A percentile compares a stretch with the other conserved stretches of the same genome.
Conservation (phyloP, 2,797 vertebrate genomes). For the Melanotaenia parkinsoni region DNA sequence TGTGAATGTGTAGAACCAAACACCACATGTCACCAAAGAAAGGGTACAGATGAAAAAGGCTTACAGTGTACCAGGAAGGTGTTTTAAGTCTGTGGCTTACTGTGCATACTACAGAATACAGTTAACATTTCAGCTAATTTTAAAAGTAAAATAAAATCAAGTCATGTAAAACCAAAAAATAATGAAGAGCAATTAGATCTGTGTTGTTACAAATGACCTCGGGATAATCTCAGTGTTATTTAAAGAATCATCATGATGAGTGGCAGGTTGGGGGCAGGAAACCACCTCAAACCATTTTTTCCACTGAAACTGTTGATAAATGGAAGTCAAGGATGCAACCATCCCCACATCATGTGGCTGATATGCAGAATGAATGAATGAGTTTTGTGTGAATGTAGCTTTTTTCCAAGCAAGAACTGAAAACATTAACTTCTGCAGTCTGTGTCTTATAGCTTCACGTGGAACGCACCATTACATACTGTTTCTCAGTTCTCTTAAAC, state of each 20-base stretch:
- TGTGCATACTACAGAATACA: too few relatives aligned
- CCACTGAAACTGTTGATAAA: background rate
- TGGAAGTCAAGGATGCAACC: background rate
- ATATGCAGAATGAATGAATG: background rate
- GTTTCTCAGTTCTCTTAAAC: background rate
- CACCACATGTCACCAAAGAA: too few relatives aligned
- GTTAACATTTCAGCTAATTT: background rate
- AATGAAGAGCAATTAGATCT: slow-evolving; percentile 20
- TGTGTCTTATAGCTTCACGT: slow-evolving; percentile 44
- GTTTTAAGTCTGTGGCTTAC: too few relatives aligned
- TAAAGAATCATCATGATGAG: slow-evolving; percentile 45
- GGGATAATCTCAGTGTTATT: slow-evolving; percentile 40
- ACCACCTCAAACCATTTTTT: slow-evolving; percentile 5
- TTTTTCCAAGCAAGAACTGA: slow-evolving; percentile 34
- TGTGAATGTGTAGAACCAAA: too few relatives aligned
- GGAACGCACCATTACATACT: slow-evolving; percentile 25
- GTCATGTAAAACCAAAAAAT: background rate
- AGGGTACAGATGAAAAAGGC: too few relatives aligned
- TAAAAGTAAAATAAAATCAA: background rate
- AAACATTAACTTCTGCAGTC: slow-evolving; percentile 45
- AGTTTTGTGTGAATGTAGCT: slow-evolving; percentile 13
- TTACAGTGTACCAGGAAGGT: too few relatives aligned
- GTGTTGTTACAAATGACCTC: slow-evolving; percentile 23
- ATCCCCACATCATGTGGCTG: background rate
- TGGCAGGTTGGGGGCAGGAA: slow-evolving; percentile 31